Evolutionary conservation across 2,113 vertebrate genomes (phyloP).

Genomic region (Osmerus eperlanus): DNA sequence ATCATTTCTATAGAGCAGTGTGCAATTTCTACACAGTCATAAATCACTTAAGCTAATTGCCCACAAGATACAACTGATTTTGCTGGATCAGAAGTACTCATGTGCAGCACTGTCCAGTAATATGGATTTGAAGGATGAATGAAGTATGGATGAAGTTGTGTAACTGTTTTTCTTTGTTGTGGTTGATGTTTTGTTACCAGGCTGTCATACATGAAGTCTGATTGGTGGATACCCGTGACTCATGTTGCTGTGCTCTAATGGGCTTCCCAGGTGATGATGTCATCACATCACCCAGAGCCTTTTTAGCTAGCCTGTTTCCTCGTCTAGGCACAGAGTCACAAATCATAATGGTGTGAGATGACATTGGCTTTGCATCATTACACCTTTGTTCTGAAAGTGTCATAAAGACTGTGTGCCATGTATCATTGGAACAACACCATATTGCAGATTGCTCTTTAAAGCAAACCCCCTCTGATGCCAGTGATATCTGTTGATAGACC

Average conservation of each 20-base stretch:
- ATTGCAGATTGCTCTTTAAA: too few relatives aligned
- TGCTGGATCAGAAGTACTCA: slow-evolving; percentile 9
- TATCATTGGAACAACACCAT: too few relatives aligned
- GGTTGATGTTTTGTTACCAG: not conserved
- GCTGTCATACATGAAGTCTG: not conserved
- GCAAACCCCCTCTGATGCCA: too few relatives aligned
- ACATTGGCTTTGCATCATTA: too few relatives aligned
- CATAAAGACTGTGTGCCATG: too few relatives aligned
- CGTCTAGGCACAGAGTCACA: too few relatives aligned
- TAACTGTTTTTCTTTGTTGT: slow-evolving; percentile 15
- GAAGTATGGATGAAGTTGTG: not conserved
- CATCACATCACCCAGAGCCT: not conserved
- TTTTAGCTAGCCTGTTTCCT: not conserved
- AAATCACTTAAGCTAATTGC: slow-evolving; percentile 51
- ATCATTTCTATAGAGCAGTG: slow-evolving; percentile 41
- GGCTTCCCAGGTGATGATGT: too few relatives aligned
- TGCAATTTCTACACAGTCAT: slow-evolving; percentile 40
- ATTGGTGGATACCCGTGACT: not conserved
- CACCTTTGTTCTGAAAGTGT: too few relatives aligned
- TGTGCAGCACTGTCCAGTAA: slow-evolving; percentile 26
- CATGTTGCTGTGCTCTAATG: not conserved
- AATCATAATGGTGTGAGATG: too few relatives aligned
- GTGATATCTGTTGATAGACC: too few relatives aligned
- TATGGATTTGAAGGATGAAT: slow-evolving; percentile 21
- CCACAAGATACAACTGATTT: slow-evolving; percentile 13